phyloP scores from a whole-genome alignment of 1,140 invertebrate species.

The Heliconius hewitsoni region DNA sequence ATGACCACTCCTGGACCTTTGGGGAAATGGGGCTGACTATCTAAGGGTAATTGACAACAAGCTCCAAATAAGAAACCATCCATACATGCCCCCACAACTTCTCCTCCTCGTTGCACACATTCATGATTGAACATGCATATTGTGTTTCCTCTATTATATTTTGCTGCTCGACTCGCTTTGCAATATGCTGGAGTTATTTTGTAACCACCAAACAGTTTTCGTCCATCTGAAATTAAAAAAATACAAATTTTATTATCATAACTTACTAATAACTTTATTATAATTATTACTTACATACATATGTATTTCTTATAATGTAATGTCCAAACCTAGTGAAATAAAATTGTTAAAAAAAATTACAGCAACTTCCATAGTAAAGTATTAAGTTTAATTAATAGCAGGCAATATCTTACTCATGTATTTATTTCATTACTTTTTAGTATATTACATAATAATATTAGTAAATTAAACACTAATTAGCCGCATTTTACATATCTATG shows the following conservation, averaged over 20 bases:
- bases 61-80: slow-evolving; percentile 95
- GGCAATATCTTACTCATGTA: too few relatives aligned
- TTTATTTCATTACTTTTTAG: too few relatives aligned
- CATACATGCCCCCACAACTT: slow-evolving; percentile 94
- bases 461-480: too few relatives aligned
- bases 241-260: slow-evolving; percentile 11
- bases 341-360: too few relatives aligned
- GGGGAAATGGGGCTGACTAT: slow-evolving; percentile 72
- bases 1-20: slow-evolving; percentile 75
- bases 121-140: slow-evolving; percentile 98
- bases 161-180: slow-evolving; percentile 81
- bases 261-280: too few relatives aligned
- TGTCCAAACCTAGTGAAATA: too few relatives aligned
- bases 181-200: slow-evolving; percentile 90
- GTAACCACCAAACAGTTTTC: slow-evolving; percentile 92
- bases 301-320: too few relatives aligned
- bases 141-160: slow-evolving; percentile 85
- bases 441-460: too few relatives aligned
- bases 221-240: slow-evolving; percentile 82
- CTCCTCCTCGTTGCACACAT: slow-evolving; percentile 89
- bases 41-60: slow-evolving; percentile 87
- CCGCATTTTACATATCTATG: too few relatives aligned
- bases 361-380: too few relatives aligned
- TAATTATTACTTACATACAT: too few relatives aligned
- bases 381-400: too few relatives aligned